Evolutionary conservation across 2,113 vertebrate genomes (phyloP), one percentile per base, ranked within the genome.

Genomic region (Halichoeres trimaculatus): DNA sequence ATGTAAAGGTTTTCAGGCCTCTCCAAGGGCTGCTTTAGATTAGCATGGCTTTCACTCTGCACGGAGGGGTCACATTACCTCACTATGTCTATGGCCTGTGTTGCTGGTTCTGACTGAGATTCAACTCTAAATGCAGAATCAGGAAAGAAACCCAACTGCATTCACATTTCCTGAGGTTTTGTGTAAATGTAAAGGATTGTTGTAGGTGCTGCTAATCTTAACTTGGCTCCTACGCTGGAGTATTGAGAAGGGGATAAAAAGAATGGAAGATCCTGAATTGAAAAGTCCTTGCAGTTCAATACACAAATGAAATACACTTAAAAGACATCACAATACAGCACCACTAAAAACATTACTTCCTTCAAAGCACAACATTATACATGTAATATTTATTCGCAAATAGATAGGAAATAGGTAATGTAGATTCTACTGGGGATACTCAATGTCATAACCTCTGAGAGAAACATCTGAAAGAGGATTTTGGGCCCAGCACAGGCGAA

Each of bases 31-130:
- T 76, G 87, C 62, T 84, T 40, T 40, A 60, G 87, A 91, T 93
- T 86, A 91, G 72, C 78, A 60, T 14, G 40, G 82, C 74, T 88
- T 79, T 86, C 88, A 81, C 57, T 79, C 76, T 59, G 56, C 71
- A 84, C 38, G 23, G 62, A 88, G 81, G 86, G 89, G 87, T 90
- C 86, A 83, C 55, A 58, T 83, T 74, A 77, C 85, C 76, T 83
- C 78, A 77, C 45, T 58, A 4, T 12, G 20, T 64, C 64, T 34
- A 56, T 40, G 69, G 26, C 65, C 66, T 54, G 47, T 47, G 52
- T 53, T 76, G 47, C 74, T 24, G 54, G 54, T 34, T 57, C 43
- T 20, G 35, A 71, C 55, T 24, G 60, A 61, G 43, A 45, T 17
- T 7, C 16, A 45, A 48, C 45, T 19, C 45, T 61, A 10, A 38